Evolutionary conservation across 2,888 invertebrate species (phyloP).

Genomic region (Omphaloscelis lunosa): DNA sequence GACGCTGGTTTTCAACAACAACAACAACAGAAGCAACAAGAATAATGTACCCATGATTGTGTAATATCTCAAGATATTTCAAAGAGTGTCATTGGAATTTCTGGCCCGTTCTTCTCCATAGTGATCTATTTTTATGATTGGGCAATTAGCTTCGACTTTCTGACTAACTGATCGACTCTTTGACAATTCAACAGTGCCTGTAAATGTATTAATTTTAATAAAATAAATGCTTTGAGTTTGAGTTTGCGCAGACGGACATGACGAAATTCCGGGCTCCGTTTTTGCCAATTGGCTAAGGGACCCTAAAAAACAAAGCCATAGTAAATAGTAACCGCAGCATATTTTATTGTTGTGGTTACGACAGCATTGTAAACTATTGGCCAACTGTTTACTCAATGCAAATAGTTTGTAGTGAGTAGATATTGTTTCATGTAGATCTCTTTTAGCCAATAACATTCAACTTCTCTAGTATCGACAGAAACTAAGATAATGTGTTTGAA

Average conservation of each 20-base stretch:
- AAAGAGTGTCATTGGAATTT: no score
- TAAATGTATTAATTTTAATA: no score
- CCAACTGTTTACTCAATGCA: slow-evolving; percentile 22
- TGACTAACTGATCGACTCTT: no score
- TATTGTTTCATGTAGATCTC: not conserved
- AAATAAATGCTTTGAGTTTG: no score
- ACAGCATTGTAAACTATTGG: slow-evolving; percentile 10
- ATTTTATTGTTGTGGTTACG: slow-evolving; percentile 33
- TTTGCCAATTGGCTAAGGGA: not conserved
- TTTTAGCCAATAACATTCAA: not conserved
- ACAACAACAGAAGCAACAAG: no score
- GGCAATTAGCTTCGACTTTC: no score
- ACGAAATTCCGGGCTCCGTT: not conserved
- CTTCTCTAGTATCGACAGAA: not conserved
- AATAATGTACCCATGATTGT: no score
- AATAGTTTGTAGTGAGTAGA: not conserved
- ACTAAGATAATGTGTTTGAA: not conserved
- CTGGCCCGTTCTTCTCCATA: no score
- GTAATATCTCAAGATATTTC: no score
- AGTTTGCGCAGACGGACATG: not conserved
- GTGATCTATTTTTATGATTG: no score
- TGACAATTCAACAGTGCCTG: no score
- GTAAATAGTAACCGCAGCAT: not conserved
- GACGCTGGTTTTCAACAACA: no score
- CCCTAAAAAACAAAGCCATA: not conserved